A percentile compares a stretch with the other conserved stretches of the same genome.
Evolutionary conservation across 2,888 invertebrate genomes (phyloP).

Genomic region (Parascotia fuliginaria): DNA sequence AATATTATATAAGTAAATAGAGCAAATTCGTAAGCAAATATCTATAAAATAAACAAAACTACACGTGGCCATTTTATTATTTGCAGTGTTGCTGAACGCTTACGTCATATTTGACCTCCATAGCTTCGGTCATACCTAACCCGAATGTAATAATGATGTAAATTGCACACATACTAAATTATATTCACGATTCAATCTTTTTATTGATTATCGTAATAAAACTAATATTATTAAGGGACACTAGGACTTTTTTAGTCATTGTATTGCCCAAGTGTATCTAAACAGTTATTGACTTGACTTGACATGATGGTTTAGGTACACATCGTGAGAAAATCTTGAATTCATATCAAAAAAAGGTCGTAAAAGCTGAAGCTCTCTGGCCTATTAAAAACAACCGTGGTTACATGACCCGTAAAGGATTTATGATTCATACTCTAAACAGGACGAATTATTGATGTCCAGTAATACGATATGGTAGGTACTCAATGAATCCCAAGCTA

Average conservation of each 20-base stretch:
- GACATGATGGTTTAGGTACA: too few species aligned
- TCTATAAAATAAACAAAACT: conserved; percentile 36
- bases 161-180: conserved; percentile 4
- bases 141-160: conserved; percentile 51
- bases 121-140: conserved; percentile 34
- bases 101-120: conserved; percentile 63
- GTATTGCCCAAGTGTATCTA: too few species aligned
- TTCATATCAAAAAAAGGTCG: too few species aligned
- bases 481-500: too few species aligned
- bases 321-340: too few species aligned
- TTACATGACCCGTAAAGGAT: too few species aligned
- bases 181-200: conserved; percentile 19
- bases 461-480: not conserved
- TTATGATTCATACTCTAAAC: too few species aligned
- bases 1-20: not conserved
- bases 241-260: too few species aligned
- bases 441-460: not conserved
- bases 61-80: conserved; percentile 44
- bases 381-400: too few species aligned
- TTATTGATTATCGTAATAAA: not conserved
- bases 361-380: too few species aligned
- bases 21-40: conserved; percentile 24
- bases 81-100: conserved; percentile 44
- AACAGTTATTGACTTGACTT: too few species aligned
- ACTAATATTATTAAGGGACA: too few species aligned